A percentile compares a stretch with the other conserved stretches of the same genome.
Evolutionary conservation across 2,888 invertebrate species (phyloP).

Genomic region (Elegia similella): DNA sequence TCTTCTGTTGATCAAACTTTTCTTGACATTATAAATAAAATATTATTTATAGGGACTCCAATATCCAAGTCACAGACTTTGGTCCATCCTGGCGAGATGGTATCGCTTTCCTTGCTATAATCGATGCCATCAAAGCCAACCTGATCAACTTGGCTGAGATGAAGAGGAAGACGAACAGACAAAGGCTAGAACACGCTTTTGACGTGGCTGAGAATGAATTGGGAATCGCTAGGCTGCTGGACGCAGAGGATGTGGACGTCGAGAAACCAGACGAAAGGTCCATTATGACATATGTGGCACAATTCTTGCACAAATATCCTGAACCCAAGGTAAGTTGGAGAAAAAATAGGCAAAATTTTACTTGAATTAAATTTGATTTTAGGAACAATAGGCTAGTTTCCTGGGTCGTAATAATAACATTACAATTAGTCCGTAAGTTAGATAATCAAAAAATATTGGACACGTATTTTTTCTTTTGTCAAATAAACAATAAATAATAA

Average conservation of each 20-base stretch:
- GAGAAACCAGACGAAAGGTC: constrained; percentile 98
- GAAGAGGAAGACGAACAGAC: constrained; percentile 87
- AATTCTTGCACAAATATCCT: constrained; percentile 97
- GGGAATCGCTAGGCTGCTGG: constrained; percentile 94
- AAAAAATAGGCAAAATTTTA: neutral
- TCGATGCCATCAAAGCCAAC: constrained; percentile 96
- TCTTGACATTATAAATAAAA: neutral
- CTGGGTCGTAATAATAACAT: too few species aligned
- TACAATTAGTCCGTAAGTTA: too few species aligned
- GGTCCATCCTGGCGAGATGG: constrained; percentile 98
- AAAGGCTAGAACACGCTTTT: constrained; percentile 95
- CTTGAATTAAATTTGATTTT: neutral
- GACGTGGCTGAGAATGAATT: constrained; percentile 94
- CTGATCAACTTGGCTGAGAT: constrained; percentile 93
- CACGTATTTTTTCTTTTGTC: too few species aligned
- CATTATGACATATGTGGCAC: constrained; percentile 99
- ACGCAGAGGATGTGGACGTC: constrained; percentile 98
- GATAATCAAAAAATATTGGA: too few species aligned
- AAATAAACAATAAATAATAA: too few species aligned
- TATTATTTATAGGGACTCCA: constrained; percentile 85
- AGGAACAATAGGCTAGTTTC: too few species aligned
- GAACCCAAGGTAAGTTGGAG: constrained; percentile 87
- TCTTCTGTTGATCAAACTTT: neutral
- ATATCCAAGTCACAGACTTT: constrained; percentile 95
- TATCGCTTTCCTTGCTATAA: constrained; percentile 95